Conservation (phyloP, 2,888 invertebrate species). For the Rotaria magnacalcarata region DNA sequence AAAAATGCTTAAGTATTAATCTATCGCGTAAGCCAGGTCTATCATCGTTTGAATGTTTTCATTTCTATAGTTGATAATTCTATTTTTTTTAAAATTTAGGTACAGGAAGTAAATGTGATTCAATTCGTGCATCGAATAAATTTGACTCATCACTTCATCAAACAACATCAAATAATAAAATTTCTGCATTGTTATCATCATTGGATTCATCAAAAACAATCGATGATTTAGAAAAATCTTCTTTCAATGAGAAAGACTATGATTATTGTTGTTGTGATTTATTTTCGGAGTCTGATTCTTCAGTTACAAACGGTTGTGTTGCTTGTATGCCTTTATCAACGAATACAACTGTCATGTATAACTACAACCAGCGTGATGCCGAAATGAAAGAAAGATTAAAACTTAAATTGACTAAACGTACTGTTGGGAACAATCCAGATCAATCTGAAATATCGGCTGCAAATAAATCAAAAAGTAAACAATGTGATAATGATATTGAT, state of each 20-base stretch:
- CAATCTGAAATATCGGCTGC: not conserved
- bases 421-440: not conserved
- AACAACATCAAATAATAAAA: not conserved
- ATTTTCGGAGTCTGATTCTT: not conserved
- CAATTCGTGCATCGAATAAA: not conserved
- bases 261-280: not conserved
- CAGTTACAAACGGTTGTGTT: not conserved
- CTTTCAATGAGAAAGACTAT: not conserved
- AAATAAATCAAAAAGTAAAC: not conserved
- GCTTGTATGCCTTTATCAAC: not conserved
- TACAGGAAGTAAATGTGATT: not conserved
- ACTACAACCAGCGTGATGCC: not conserved
- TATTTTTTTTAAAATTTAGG: not conserved
- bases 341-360: not conserved
- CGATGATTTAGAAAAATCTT: not conserved
- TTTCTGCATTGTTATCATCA: not conserved
- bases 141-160: not conserved
- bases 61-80: not conserved
- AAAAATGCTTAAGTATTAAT: not conserved
- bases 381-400: not conserved
- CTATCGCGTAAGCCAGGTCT: not conserved
- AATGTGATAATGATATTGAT: conserved; percentile 17
- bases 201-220: not conserved
- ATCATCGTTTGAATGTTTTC: not conserved
- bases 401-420: not conserved